phyloP scores from a whole-genome alignment of 2,888 invertebrate genomes.

The Euzetes globulus region DNA sequence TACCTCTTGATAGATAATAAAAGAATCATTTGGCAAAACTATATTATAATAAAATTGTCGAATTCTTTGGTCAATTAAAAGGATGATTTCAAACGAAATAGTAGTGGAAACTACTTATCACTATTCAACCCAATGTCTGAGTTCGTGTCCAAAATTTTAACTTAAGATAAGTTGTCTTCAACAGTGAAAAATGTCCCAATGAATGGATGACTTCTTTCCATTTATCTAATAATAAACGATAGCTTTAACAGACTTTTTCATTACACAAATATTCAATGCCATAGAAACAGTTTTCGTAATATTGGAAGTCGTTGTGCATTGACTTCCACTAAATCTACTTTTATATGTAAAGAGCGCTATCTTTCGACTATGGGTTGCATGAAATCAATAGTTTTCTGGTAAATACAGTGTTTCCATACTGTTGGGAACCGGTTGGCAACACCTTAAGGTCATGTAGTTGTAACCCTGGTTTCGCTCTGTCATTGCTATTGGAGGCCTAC shows the following conservation, averaged over 20 bases:
- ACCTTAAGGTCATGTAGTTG: slow-evolving; percentile 25
- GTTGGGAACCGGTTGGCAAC: not conserved
- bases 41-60: too few relatives aligned
- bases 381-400: slow-evolving; percentile 26
- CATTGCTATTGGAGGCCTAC: not conserved
- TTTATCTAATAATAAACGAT: slow-evolving; percentile 10
- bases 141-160: slow-evolving; percentile 15
- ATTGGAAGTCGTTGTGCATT: too few relatives aligned
- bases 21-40: too few relatives aligned
- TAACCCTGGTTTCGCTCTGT: not conserved
- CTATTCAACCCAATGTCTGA: not conserved
- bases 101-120: not conserved
- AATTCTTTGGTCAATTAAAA: not conserved
- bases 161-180: not conserved
- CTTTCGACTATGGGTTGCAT: not conserved
- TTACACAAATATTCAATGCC: too few relatives aligned
- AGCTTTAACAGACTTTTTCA: not conserved
- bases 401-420: not conserved
- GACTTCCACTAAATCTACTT: not conserved
- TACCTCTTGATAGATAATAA: too few relatives aligned
- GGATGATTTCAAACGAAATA: not conserved
- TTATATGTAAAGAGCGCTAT: not conserved
- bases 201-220: not conserved
- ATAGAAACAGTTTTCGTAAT: too few relatives aligned
- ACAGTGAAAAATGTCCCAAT: slow-evolving; percentile 9